Percentiles rank a stretch among this genome's conserved stretches.
Evolutionary conservation across 2,888 invertebrate genomes (phyloP).

Genomic region (Campoplex capitator): DNA sequence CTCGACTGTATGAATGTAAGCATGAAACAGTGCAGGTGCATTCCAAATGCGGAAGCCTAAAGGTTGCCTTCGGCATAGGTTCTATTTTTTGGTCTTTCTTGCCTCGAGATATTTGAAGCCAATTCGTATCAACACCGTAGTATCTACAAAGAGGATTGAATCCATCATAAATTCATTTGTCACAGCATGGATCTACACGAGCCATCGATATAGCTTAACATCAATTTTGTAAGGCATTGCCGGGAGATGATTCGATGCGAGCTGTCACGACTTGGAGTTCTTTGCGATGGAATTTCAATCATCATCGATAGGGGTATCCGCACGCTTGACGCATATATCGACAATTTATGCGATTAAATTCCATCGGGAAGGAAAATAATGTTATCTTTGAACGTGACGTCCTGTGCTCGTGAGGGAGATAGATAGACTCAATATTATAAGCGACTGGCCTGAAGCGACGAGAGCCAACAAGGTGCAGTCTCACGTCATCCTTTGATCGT

Average conservation of each 20-base stretch:
- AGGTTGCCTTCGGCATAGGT: too few relatives aligned
- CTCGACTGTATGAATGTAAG: not conserved
- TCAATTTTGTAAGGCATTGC: not conserved
- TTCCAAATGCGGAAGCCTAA: not conserved
- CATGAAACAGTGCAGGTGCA: not conserved
- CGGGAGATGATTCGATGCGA: not conserved
- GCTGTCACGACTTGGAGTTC: not conserved
- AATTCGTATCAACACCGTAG: not conserved
- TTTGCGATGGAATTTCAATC: not conserved
- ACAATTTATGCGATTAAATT: slow-evolving; percentile 26
- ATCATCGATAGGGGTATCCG: not conserved
- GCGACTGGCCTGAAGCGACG: slow-evolving; percentile 42
- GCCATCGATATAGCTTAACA: not conserved
- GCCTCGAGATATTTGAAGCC: not conserved
- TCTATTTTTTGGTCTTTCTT: not conserved
- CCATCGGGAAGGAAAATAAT: slow-evolving; percentile 36
- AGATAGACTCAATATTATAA: slow-evolving; percentile 42
- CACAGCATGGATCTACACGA: not conserved
- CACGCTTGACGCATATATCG: not conserved
- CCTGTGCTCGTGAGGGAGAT: slow-evolving; percentile 39
- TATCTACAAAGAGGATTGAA: not conserved
- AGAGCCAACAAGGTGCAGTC: slow-evolving; percentile 53
- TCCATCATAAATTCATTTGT: not conserved
- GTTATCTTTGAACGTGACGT: slow-evolving; percentile 50
- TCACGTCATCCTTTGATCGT: slow-evolving; percentile 1